Evolutionary conservation across 2,888 invertebrate species (phyloP).

Genomic region (Caenorhabditis sp.): DNA sequence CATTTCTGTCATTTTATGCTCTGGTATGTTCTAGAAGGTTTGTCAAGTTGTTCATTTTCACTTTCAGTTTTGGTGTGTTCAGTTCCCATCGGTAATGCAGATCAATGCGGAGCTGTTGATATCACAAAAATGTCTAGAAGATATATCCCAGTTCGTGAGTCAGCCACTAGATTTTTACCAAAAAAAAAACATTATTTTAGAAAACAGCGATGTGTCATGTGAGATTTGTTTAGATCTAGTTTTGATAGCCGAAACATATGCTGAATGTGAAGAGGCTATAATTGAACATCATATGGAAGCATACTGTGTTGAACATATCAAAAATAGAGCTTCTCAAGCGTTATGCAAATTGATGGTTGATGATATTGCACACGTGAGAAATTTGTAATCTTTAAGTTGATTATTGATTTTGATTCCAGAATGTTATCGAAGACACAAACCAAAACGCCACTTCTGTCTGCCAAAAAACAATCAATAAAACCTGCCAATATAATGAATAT

Average conservation of each 20-base stretch:
- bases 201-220: constrained; percentile 33
- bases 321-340: constrained; percentile 28
- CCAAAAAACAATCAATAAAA: constrained; percentile 20
- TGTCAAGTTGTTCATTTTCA: too few relatives aligned
- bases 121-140: constrained; percentile 25
- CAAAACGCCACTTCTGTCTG: constrained; percentile 39
- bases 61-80: not conserved
- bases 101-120: constrained; percentile 44
- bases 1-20: not conserved
- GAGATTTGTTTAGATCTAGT: constrained; percentile 51
- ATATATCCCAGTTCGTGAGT: constrained; percentile 34
- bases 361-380: constrained; percentile 39
- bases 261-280: constrained; percentile 47
- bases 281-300: constrained; percentile 40
- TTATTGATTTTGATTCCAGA: constrained; percentile 19
- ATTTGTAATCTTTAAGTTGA: not conserved
- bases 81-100: constrained; percentile 9
- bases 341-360: constrained; percentile 39
- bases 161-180: too few relatives aligned
- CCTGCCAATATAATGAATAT: too few relatives aligned
- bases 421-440: constrained; percentile 44
- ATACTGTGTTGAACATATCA: constrained; percentile 38
- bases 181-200: constrained; percentile 9
- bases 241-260: constrained; percentile 46
- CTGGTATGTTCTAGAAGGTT: not conserved